A percentile compares a stretch with the other conserved stretches of the same genome.
phyloP scores from a whole-genome alignment of 2,888 invertebrate species.

The Parnassius apollo region DNA sequence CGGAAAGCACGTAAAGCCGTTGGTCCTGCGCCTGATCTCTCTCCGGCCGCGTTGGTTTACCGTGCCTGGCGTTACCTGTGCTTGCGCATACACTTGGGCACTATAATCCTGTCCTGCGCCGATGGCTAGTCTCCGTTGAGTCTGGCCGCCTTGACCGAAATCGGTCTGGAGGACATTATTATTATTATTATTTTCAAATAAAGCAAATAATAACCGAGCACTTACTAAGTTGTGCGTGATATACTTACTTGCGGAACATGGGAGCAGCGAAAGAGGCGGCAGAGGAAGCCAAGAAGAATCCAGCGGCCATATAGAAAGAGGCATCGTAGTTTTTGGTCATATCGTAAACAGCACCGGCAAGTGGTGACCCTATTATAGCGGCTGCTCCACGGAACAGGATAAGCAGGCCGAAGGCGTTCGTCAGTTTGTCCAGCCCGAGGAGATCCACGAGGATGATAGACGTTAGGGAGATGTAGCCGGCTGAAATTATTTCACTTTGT shows the following conservation, averaged over 20 bases:
- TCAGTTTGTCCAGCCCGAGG: slow-evolving; percentile 96
- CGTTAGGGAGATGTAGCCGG: slow-evolving; percentile 98
- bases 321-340: slow-evolving; percentile 91
- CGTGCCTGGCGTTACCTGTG: too few species aligned
- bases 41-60: too few species aligned
- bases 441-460: slow-evolving; percentile 98
- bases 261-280: slow-evolving; percentile 92
- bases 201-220: too few species aligned
- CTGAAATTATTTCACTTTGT: slow-evolving; percentile 68
- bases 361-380: slow-evolving; percentile 91
- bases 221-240: not conserved
- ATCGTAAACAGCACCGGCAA: slow-evolving; percentile 95
- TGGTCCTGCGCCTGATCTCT: too few species aligned
- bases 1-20: too few species aligned
- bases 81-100: too few species aligned
- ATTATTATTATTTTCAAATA: too few species aligned
- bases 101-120: too few species aligned
- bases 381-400: slow-evolving; percentile 97
- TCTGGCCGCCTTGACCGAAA: too few species aligned
- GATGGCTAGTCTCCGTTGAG: too few species aligned
- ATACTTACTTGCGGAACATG: slow-evolving; percentile 75
- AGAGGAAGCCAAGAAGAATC: slow-evolving; percentile 91
- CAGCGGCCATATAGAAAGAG: slow-evolving; percentile 96
- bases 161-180: too few species aligned
- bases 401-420: slow-evolving; percentile 97